phyloP scores from a whole-genome alignment of 2,888 invertebrate species.

The Lumbricus terrestris region DNA sequence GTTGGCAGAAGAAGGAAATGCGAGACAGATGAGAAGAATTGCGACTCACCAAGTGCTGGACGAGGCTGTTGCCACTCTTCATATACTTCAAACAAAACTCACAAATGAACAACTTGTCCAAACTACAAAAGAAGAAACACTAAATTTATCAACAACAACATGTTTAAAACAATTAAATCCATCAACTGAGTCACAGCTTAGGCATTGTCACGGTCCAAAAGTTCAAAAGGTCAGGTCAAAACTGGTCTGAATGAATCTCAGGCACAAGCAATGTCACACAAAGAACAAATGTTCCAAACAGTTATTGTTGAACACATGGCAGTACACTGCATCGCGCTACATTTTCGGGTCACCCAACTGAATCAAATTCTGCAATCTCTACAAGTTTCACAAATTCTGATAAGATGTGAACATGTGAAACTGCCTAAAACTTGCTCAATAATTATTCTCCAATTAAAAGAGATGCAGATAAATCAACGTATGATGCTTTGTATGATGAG shows the following conservation, averaged over 20 bases:
- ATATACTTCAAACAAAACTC: conserved; percentile 97
- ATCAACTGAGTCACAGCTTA: not conserved
- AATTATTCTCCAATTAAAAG: too few species aligned
- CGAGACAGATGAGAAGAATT: not conserved
- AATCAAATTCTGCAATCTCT: not conserved
- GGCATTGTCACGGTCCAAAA: too few species aligned
- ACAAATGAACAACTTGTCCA: conserved; percentile 90
- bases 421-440: too few species aligned
- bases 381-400: not conserved
- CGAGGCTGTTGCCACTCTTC: conserved; percentile 86
- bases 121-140: conserved; percentile 61
- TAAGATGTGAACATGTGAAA: not conserved
- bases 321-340: not conserved
- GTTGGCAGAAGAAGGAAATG: not conserved
- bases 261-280: not conserved
- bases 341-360: not conserved
- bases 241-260: not conserved
- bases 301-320: not conserved
- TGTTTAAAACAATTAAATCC: not conserved
- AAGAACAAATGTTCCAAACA: not conserved
- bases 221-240: not conserved
- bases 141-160: not conserved
- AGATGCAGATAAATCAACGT: too few species aligned
- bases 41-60: conserved; percentile 76
- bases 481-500: too few species aligned